Base-by-base conservation (phyloP, 1,140 invertebrate species). In the Diachasma alloeum region DNA sequence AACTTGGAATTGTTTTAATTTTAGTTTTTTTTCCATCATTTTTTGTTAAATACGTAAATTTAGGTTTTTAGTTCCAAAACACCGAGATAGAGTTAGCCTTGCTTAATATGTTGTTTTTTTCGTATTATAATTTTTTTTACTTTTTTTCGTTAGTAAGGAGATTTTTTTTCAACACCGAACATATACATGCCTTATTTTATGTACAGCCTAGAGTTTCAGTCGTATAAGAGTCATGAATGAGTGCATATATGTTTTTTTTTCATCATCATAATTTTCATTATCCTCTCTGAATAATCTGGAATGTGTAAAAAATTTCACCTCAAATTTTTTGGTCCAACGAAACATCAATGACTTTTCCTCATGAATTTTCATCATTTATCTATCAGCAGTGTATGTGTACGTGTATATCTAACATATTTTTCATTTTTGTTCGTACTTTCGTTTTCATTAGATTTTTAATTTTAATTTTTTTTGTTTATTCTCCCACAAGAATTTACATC, bases 131-230 rank as follows among this genome's bases (percentile, higher is more conserved):
- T 85, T 84, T 86, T 82, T 80, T 82, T 82, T 88, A 76, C 42
- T 86, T 81, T 83, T 81, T 82, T 83, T 83, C 81, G 80, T 86
- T 68, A 87, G 83, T 87, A 86, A 87, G 84, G 82, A 87, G 86
- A 39, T 68, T 72, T 75, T 56, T 85, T 87, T 87, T 84, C 84
- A 88, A 88, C 87, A 90, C 86, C 88, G 81, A 89, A 90, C 87
- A 90, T 88, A 88, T 87, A 88, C 86, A 88, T 89, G 84, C 85
- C 86, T 90, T 87, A 85, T 79, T 84, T 75, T 84, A 89, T 90
- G 79, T 90, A 89, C 88, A 89, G 87, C 86, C 87, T 88, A 88
- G 83, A 88, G 82, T 86, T 87, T 89, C 88, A 89, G 88, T 90
- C 87, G 85, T 88, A 80, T 80, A 76, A 75, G 77, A 78, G 77